Percentiles rank a stretch among this genome's conserved stretches.
Evolutionary conservation across 2,888 invertebrate species (phyloP).

Genomic region (Hyppa rectilinea): DNA sequence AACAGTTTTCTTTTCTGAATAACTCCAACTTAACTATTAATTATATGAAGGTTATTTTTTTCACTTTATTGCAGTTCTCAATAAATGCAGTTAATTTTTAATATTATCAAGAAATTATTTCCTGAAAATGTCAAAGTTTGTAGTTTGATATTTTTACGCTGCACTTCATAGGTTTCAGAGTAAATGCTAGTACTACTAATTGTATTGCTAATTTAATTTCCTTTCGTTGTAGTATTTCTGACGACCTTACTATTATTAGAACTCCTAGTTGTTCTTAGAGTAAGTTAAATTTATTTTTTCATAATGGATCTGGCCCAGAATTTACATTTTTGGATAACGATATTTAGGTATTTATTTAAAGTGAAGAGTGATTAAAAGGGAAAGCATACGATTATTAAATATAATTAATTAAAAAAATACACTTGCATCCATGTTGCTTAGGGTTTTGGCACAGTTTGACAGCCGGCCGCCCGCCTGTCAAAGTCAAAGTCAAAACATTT

Average conservation of each 20-base stretch:
- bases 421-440: too few species aligned
- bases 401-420: background rate
- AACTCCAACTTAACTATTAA: slow-evolving; percentile 2
- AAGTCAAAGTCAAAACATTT: too few species aligned
- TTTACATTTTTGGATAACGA: background rate
- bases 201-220: slow-evolving; percentile 10
- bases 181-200: background rate
- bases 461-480: too few species aligned
- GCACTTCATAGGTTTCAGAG: background rate
- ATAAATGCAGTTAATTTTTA: slow-evolving; percentile 21
- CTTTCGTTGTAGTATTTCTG: slow-evolving; percentile 8
- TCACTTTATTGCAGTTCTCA: slow-evolving; percentile 7
- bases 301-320: background rate
- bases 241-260: background rate
- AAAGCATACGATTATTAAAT: background rate
- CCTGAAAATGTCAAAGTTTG: background rate
- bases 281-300: background rate
- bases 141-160: slow-evolving; percentile 22
- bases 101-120: slow-evolving; percentile 13
- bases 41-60: slow-evolving; percentile 26
- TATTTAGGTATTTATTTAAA: background rate
- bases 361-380: background rate
- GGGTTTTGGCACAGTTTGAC: too few species aligned
- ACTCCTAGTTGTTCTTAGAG: background rate
- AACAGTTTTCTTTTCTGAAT: slow-evolving; percentile 20